phyloP scores from a whole-genome alignment of 2,888 invertebrate genomes.

The Amphipoea lucens region DNA sequence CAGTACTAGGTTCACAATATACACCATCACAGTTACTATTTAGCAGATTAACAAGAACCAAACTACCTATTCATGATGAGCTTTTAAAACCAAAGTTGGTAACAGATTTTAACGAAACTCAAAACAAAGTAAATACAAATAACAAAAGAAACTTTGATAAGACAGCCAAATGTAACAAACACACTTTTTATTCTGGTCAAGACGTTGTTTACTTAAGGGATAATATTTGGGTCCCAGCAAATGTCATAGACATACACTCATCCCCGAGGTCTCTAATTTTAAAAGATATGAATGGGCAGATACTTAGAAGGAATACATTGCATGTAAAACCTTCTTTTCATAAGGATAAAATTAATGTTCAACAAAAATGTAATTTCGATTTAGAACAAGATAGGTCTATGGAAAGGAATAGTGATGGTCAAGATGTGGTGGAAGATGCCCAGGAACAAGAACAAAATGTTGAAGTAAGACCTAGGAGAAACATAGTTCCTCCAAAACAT shows the following conservation, averaged over 20 bases:
- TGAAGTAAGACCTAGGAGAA: no score
- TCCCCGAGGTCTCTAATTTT: no score
- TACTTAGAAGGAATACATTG: no score
- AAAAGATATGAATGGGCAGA: no score
- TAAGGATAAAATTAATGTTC: no score
- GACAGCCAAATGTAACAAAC: neutral
- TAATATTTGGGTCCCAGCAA: slow-evolving; percentile 2
- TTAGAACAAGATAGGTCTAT: no score
- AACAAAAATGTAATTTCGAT: no score
- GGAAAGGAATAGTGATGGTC: no score
- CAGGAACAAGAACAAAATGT: no score
- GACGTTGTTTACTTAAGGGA: neutral
- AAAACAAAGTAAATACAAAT: neutral
- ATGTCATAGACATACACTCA: neutral
- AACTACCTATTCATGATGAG: neutral
- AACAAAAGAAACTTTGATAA: slow-evolving; percentile 3
- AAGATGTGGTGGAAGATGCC: no score
- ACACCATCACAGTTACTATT: neutral
- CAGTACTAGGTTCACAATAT: slow-evolving; percentile 1
- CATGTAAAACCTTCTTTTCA: no score
- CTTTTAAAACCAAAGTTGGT: neutral
- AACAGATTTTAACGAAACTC: neutral
- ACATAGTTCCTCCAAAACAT: no score
- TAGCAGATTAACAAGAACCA: slow-evolving; percentile 1
- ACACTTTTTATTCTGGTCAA: neutral